These are phyloP conservation scores for Ceratina japonica DNA, from an alignment of 1,140 invertebrate genomes.

Conservation along the genomic window DNA sequence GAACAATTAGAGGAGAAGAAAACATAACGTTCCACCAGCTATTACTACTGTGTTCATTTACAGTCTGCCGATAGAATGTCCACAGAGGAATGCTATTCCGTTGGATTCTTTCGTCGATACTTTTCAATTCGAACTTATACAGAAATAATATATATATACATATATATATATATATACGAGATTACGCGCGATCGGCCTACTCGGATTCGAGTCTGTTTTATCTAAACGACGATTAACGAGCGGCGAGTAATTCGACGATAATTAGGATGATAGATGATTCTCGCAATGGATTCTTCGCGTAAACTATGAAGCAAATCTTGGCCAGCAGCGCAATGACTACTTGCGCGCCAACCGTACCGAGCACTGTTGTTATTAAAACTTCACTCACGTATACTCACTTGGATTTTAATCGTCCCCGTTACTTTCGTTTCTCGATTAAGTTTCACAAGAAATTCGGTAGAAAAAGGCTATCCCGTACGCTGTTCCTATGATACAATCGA, in stretches of 20 bases:
- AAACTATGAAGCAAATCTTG: constrained; percentile 14
- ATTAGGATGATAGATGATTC: constrained; percentile 9
- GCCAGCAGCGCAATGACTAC: constrained; percentile 6
- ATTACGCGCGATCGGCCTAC: too few species aligned
- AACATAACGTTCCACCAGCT: too few species aligned
- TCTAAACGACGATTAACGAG: neutral
- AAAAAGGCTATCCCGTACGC: constrained; percentile 41
- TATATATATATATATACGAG: too few species aligned
- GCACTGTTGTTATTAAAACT: constrained; percentile 4
- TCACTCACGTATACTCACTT: constrained; percentile 32
- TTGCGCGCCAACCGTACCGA: constrained; percentile 53
- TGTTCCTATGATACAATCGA: constrained; percentile 62
- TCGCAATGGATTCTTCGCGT: constrained; percentile 3
- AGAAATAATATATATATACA: too few species aligned
- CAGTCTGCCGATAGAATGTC: too few species aligned
- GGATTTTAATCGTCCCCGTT: neutral
- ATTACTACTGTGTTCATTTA: too few species aligned
- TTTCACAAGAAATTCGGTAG: constrained; percentile 14
- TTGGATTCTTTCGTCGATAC: neutral
- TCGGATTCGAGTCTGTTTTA: neutral
- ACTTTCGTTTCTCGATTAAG: constrained; percentile 3
- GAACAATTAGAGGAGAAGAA: too few species aligned
- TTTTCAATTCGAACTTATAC: neutral
- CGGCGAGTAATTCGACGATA: neutral
- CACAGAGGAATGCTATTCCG: too few species aligned